Percentiles rank a stretch among this genome's conserved stretches.
Evolutionary conservation across 2,888 invertebrate species (phyloP).

Genomic region (Drosophila algonquin): DNA sequence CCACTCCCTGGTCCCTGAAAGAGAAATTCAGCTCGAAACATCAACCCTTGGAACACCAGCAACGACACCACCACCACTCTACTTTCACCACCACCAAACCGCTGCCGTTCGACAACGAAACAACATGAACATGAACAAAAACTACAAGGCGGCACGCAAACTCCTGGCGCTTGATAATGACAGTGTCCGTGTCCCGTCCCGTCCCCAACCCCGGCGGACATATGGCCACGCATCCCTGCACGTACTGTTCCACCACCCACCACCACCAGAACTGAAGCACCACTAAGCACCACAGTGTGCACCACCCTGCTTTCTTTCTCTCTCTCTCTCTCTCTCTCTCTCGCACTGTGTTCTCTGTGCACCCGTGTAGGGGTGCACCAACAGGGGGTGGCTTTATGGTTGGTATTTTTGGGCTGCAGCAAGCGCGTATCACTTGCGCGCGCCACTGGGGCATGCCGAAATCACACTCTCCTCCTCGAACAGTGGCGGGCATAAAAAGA

Average conservation of each 20-base stretch:
- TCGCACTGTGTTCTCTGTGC: background rate
- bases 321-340: background rate
- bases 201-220: conserved; percentile 17
- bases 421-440: conserved; percentile 71
- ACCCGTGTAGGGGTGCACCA: background rate
- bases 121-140: conserved; percentile 18
- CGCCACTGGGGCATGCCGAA: conserved; percentile 38
- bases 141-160: conserved; percentile 53
- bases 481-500: conserved; percentile 42
- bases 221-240: conserved; percentile 72
- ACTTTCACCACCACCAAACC: conserved; percentile 27
- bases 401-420: conserved; percentile 14
- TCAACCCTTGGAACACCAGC: conserved; percentile 35
- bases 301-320: conserved; percentile 12
- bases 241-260: conserved; percentile 9
- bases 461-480: conserved; percentile 15
- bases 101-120: background rate
- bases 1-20: background rate
- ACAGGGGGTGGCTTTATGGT: conserved; percentile 29
- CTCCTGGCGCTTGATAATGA: conserved; percentile 10
- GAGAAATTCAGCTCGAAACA: conserved; percentile 36
- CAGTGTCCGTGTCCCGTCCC: background rate
- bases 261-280: conserved; percentile 25
- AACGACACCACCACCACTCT: background rate
- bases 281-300: conserved; percentile 22